phyloP scores from a whole-genome alignment of 1,140 invertebrate genomes.

The Camponotus vicinus region DNA sequence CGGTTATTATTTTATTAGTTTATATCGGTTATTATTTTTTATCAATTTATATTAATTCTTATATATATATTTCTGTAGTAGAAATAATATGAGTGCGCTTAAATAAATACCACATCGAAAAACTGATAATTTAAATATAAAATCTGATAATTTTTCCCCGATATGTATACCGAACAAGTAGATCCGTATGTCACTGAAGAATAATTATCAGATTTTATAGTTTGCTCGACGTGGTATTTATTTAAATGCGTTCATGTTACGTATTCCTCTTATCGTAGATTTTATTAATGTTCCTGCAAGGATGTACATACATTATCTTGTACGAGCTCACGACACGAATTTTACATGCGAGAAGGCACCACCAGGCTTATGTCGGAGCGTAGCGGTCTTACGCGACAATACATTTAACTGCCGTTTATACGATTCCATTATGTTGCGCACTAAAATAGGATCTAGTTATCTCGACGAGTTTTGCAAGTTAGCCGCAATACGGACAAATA shows the following conservation, averaged over 20 bases:
- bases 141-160: neutral
- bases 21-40: no score
- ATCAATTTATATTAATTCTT: no score
- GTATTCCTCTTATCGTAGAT: slow-evolving; percentile 57
- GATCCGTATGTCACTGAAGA: neutral
- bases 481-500: slow-evolving; percentile 58
- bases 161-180: neutral
- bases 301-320: slow-evolving; percentile 66
- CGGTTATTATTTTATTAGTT: no score
- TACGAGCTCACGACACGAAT: slow-evolving; percentile 61
- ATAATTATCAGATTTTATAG: neutral
- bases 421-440: slow-evolving; percentile 69
- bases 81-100: slow-evolving; percentile 36
- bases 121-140: neutral
- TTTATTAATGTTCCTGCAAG: slow-evolving; percentile 66
- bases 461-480: slow-evolving; percentile 58
- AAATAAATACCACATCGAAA: slow-evolving; percentile 30
- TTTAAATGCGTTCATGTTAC: slow-evolving; percentile 48
- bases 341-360: slow-evolving; percentile 71
- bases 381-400: slow-evolving; percentile 53
- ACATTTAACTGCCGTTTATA: slow-evolving; percentile 64
- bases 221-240: slow-evolving; percentile 27
- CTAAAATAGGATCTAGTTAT: slow-evolving; percentile 64
- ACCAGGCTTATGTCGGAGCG: slow-evolving; percentile 36
- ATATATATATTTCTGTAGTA: slow-evolving; percentile 30